Evolutionary conservation across 2,888 invertebrate species (phyloP).

Genomic region (Steromphala cineraria): DNA sequence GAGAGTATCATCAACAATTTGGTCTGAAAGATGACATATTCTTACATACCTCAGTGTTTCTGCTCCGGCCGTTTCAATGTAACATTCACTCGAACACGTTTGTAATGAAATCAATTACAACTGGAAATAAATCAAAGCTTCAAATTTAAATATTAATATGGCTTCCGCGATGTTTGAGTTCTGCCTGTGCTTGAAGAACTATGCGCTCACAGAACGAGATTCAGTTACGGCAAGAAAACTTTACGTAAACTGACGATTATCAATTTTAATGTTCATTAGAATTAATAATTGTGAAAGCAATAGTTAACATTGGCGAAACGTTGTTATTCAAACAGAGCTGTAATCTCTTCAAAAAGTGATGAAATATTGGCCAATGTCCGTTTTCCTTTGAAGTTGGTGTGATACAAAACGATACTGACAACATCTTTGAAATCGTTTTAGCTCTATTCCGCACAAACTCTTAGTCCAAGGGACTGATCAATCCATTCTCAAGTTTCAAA

Average conservation of each 20-base stretch:
- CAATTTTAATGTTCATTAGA: neutral
- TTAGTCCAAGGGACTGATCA: neutral
- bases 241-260: no score
- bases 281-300: neutral
- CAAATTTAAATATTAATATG: no score
- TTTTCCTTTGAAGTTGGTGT: neutral
- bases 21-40: no score
- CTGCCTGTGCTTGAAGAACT: no score
- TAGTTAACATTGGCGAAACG: neutral
- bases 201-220: neutral
- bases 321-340: neutral
- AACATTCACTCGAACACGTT: no score
- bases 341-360: neutral
- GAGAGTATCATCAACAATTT: no score
- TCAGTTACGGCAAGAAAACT: neutral
- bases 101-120: no score
- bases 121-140: no score
- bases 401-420: neutral
- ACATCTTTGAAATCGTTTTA: neutral
- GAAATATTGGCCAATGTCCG: neutral
- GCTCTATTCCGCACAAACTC: neutral
- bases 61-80: no score
- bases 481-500: neutral
- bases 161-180: no score
- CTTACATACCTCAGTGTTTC: no score